phyloP scores from a whole-genome alignment of 1,140 invertebrate genomes.

The Brachionus rubens region DNA sequence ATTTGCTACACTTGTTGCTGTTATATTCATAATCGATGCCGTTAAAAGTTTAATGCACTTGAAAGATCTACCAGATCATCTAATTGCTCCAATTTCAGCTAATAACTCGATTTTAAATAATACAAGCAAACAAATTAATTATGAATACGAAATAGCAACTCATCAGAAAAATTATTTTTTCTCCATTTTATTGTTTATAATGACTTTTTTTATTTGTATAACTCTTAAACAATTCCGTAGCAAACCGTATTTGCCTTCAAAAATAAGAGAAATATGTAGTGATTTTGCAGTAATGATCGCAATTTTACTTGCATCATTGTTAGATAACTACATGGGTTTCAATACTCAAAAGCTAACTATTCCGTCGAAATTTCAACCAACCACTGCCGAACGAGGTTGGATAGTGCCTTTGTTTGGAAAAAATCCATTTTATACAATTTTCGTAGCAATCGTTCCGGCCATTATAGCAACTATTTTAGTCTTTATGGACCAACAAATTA shows the following conservation, averaged over 20 bases:
- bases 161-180: slow-evolving; percentile 53
- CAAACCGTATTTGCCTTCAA: slow-evolving; percentile 53
- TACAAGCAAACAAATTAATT: neutral
- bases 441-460: slow-evolving; percentile 52
- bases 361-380: slow-evolving; percentile 53
- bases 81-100: neutral
- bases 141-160: neutral
- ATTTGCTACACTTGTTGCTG: slow-evolving; percentile 59
- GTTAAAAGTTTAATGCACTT: slow-evolving; percentile 51
- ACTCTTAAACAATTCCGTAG: slow-evolving; percentile 51
- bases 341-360: slow-evolving; percentile 61
- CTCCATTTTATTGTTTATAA: slow-evolving; percentile 56
- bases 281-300: slow-evolving; percentile 63
- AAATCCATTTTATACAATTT: slow-evolving; percentile 50
- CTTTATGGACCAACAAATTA: slow-evolving; percentile 62
- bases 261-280: slow-evolving; percentile 54
- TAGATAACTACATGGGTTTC: slow-evolving; percentile 55
- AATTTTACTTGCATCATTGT: slow-evolving; percentile 57
- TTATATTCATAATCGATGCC: slow-evolving; percentile 60
- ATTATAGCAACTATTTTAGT: slow-evolving; percentile 58
- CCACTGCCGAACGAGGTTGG: slow-evolving; percentile 54
- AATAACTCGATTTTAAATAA: neutral
- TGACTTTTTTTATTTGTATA: slow-evolving; percentile 56
- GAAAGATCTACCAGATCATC: neutral
- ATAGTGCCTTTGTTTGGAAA: slow-evolving; percentile 52